phyloP scores from a whole-genome alignment of 2,797 vertebrate species.

The Atherinosoma microstoma region DNA sequence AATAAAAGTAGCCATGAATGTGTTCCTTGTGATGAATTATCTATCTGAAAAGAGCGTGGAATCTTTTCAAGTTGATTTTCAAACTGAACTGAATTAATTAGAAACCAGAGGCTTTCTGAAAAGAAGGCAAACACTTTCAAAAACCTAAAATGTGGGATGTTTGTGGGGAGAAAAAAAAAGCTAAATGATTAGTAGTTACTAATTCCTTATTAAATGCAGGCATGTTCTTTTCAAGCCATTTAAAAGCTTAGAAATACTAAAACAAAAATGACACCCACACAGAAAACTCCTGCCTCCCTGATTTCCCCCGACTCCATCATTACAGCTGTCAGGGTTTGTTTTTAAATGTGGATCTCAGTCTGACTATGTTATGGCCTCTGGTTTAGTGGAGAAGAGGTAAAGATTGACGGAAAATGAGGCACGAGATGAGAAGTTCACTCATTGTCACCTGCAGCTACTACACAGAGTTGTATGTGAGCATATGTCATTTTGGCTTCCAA shows the following conservation, averaged over 20 bases:
- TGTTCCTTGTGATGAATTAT: constrained; percentile 28
- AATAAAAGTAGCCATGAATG: constrained; percentile 25
- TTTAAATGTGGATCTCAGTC: constrained; percentile 39
- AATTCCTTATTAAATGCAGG: constrained; percentile 20
- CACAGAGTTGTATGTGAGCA: constrained; percentile 22
- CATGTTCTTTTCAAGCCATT: constrained; percentile 14
- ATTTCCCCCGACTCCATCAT: constrained; percentile 3
- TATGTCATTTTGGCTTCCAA: constrained; percentile 21
- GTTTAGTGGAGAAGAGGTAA: constrained; percentile 29
- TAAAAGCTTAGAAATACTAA: constrained; percentile 9
- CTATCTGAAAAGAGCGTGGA: constrained; percentile 5
- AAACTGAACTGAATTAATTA: constrained; percentile 37
- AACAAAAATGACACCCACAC: not conserved
- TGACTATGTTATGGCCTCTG: constrained; percentile 28
- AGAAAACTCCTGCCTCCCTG: constrained; percentile 1
- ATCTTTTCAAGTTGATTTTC: constrained; percentile 29
- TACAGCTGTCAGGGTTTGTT: constrained; percentile 18
- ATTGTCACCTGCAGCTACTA: constrained; percentile 62
- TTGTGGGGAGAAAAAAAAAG: constrained; percentile 1
- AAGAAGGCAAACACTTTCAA: constrained; percentile 15
- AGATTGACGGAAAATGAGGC: constrained; percentile 32
- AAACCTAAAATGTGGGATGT: constrained; percentile 11
- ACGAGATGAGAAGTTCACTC: constrained; percentile 61
- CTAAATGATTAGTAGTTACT: constrained; percentile 1
- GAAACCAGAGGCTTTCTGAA: constrained; percentile 24